Percentiles rank a stretch among this genome's conserved stretches.
phyloP scores from a whole-genome alignment of 2,888 invertebrate genomes.

The Andricus quercusramuli region DNA sequence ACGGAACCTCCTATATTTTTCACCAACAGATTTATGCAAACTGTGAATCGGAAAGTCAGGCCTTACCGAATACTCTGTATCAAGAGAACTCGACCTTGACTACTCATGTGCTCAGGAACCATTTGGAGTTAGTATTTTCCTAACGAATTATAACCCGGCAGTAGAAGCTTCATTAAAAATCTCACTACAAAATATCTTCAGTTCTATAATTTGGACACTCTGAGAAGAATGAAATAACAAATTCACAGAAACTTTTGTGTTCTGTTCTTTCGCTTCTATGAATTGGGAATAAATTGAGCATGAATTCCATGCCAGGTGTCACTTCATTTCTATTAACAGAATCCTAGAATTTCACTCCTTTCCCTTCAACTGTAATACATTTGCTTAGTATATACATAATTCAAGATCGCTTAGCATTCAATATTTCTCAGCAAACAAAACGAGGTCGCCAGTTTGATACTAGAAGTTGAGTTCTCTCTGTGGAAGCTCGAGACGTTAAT shows the following conservation, averaged over 20 bases:
- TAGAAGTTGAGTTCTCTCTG: constrained; percentile 1
- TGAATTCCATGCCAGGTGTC: neutral
- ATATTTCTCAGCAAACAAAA: neutral
- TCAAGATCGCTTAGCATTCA: neutral
- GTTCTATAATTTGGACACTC: neutral
- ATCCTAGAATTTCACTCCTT: neutral
- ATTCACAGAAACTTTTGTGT: constrained; percentile 1
- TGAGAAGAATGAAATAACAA: neutral
- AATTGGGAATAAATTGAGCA: constrained; percentile 26
- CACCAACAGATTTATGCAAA: no score
- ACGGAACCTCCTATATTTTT: no score
- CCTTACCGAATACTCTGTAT: no score
- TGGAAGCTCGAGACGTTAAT: constrained; percentile 24
- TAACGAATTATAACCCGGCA: neutral
- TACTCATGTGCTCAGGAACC: no score
- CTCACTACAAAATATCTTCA: neutral
- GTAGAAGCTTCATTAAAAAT: neutral
- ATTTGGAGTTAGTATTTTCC: no score
- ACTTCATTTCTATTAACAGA: constrained; percentile 13
- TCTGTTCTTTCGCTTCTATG: constrained; percentile 5
- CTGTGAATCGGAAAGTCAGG: no score
- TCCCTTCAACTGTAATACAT: neutral
- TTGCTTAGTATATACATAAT: neutral
- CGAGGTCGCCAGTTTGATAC: neutral
- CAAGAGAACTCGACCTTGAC: no score